phyloP scores from a whole-genome alignment of 2,888 invertebrate species.

The Lydus trimaculatus region DNA sequence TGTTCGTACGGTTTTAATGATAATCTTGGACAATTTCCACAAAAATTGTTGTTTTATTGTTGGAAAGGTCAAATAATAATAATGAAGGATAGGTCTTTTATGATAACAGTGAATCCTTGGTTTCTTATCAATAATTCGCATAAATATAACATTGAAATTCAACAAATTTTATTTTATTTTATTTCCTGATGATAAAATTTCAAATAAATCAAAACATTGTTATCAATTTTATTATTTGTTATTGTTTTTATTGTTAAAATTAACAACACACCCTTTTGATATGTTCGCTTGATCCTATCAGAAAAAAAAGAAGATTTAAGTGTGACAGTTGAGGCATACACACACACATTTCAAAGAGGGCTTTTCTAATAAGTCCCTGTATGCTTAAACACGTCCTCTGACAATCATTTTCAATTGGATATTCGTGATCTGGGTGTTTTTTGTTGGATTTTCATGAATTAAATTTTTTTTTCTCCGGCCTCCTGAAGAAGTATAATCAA shows the following conservation, averaged over 20 bases:
- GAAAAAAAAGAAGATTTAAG: no score
- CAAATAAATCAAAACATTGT: no score
- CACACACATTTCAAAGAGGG: neutral
- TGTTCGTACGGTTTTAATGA: no score
- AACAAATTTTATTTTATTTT: neutral
- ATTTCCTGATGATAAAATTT: slow-evolving; percentile 3
- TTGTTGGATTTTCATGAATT: slow-evolving; percentile 21
- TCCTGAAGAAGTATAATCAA: neutral
- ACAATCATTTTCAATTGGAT: slow-evolving; percentile 16
- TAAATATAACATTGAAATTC: neutral
- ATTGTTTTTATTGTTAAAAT: no score
- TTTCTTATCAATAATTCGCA: neutral
- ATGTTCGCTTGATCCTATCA: no score
- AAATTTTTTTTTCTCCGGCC: neutral
- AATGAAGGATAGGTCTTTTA: neutral
- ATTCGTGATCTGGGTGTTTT: slow-evolving; percentile 23
- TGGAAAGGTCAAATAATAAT: neutral
- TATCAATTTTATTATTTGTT: no score
- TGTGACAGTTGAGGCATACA: no score
- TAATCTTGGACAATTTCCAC: no score
- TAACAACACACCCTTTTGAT: no score
- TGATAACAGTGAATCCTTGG: slow-evolving; percentile 1
- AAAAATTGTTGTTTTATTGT: neutral
- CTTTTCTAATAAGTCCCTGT: slow-evolving; percentile 19
- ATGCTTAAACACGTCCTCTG: slow-evolving; percentile 24